Evolutionary conservation across 2,113 vertebrate species (phyloP), one percentile per base, ranked within the genome.

Genomic region (Acrocephalus arundinaceus): DNA sequence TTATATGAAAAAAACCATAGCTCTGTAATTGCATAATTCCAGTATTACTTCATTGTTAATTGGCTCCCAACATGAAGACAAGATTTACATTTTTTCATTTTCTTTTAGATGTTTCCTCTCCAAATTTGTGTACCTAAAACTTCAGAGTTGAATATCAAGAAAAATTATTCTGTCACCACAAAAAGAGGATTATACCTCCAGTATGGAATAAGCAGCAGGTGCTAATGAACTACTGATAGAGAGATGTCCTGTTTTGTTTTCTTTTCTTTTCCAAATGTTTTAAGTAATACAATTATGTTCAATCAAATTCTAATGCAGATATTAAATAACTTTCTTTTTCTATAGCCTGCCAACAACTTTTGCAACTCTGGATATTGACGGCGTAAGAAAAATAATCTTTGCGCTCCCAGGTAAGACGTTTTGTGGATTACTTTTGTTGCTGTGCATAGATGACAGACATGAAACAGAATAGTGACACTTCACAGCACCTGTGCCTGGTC

Each of bases 341-440:
- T 94, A 45, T 94, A 99, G 99, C 96, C 98, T 99, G 94, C 99
- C 99, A 96, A 99, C 99, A 95, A 99, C 99, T 94, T 99, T 99
- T 98, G 99, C 99, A 96, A 99, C 99, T 93, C 97, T 99, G 98
- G 99, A 99, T 98, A 99, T 98, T 89, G 99, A 99, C 49, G 99
- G 99, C 43, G 98, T 99, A 98, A 98, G 99, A 97, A 99, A 99
- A 99, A 99, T 99, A 91, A 99, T 99, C 97, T 99, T 99, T 99
- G 99, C 99, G 13, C 99, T 99, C 97, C 99, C 99, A 99, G 99
- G 99, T 99, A 98, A 98, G 97, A 87, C 68, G 52, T 82, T 80
- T 75, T 62, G 66, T 86, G 66, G 70, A 66, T 92, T 85, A 35
- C 61, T 93, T 97, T 48, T 85, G 90, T 81, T 96, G 31, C 43